Evolutionary conservation across 2,888 invertebrate genomes (phyloP), one percentile per base, ranked within the genome.

Genomic region (Sisyra nigra): DNA sequence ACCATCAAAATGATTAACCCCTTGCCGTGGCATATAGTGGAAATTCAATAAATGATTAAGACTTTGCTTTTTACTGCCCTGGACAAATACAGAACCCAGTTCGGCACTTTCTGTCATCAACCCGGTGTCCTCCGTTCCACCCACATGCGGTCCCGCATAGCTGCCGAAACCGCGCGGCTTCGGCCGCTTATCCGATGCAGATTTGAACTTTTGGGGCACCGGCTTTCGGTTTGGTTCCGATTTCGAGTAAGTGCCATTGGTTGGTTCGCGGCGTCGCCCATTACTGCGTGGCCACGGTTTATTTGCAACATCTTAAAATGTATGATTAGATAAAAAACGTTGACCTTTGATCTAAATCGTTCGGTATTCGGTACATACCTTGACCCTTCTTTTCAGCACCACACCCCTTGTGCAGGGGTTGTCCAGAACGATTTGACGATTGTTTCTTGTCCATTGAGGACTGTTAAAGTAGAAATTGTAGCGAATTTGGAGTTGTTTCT

Each of bases 31-130:
- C 48, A 77, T 74, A 61, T 84, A 88, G 62, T 82, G 80, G 66
- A 93, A 93, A 68, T 92, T 92, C 55, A 92, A 75, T 74, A 93
- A 76, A 74, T 92, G 88, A 66, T 87, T 91, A 67, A 88, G 72
- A 67, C 85, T 92, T 69, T 84, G 85, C 71, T 89, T 89, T 65
- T 86, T 89, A 65, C 84, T 83, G 68, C 86, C 85, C 62, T 76
- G 76, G 60, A 72, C 68, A 70, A 82, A 78, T 55, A 86, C 79
- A 60, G 87, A 87, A 70, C 85, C 86, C 63, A 77, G 67, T 72
- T 88, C 88, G 60, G 74, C 72, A 56, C 69, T 67, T 49, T 72
- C 67, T 51, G 69, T 70, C 60, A 46, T 49, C 51, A 65, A 62
- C 78, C 79, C 64, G 80, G 79, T 53, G 72, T 69, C 69, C 77